Evolutionary conservation across 2,888 invertebrate species (phyloP).

Genomic region (Heteropelma amictum): DNA sequence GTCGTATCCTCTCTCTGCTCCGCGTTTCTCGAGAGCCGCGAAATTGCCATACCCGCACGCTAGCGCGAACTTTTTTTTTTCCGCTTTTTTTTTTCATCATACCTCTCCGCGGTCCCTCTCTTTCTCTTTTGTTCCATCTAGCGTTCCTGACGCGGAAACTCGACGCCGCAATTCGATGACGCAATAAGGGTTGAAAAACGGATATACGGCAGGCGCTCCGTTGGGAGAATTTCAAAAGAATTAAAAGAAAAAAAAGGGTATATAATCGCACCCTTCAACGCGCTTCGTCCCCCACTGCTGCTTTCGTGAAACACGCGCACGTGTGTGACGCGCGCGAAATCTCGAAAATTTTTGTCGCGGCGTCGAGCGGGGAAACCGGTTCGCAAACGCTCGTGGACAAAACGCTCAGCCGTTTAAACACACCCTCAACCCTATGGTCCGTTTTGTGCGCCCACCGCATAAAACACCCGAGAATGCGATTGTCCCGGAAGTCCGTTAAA

Average conservation of each 20-base stretch:
- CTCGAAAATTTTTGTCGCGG: no score
- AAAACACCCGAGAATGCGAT: no score
- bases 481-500: constrained; percentile 28
- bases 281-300: background rate
- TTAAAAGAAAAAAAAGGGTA: background rate
- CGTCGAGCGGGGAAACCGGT: no score
- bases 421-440: no score
- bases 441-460: no score
- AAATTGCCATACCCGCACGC: constrained; percentile 30
- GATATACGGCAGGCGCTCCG: background rate
- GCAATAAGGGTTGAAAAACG: background rate
- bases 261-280: background rate
- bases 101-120: background rate
- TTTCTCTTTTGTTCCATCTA: background rate
- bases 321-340: no score
- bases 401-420: no score
- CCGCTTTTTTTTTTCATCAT: background rate
- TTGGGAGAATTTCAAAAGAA: background rate
- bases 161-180: constrained; percentile 10
- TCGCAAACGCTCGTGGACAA: no score
- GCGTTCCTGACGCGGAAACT: background rate
- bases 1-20: no score
- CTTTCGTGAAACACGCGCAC: no score
- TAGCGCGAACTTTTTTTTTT: no score
- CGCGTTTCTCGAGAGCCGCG: constrained; percentile 24